Conservation (phyloP, 2,888 invertebrate genomes). For the Dolomedes plantarius region DNA sequence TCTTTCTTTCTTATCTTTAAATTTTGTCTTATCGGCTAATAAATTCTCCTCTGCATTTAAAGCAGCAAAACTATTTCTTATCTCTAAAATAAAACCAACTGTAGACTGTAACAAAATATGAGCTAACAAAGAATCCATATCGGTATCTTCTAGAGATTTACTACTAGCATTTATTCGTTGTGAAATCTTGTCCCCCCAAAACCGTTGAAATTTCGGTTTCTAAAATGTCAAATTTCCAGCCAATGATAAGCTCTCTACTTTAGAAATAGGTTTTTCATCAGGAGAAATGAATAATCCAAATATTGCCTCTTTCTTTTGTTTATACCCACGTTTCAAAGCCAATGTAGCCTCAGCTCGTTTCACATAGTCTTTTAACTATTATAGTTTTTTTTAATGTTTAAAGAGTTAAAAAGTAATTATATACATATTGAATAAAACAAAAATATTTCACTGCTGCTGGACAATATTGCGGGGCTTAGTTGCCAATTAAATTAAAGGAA, state of each 20-base stretch:
- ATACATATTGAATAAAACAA: not conserved
- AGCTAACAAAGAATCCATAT: not conserved
- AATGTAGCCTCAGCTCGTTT: conserved; percentile 19
- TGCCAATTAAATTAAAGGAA: conserved; percentile 22
- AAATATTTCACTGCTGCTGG: conserved; percentile 4
- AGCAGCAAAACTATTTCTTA: not conserved
- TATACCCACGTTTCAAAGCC: conserved; percentile 20
- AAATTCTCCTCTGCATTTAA: not conserved
- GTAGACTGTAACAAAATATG: not conserved
- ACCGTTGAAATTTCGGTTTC: conserved; percentile 15
- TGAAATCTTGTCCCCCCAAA: too few species aligned
- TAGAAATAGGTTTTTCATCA: not conserved
- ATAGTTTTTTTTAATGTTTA: not conserved
- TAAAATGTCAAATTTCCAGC: conserved; percentile 7
- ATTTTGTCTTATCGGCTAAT: not conserved
- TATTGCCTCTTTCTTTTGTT: too few species aligned
- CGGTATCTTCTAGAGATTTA: not conserved
- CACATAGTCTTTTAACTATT: conserved; percentile 23
- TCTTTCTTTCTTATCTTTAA: not conserved
- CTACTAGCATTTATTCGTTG: conserved; percentile 33
- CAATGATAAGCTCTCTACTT: not conserved
- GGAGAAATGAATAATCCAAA: not conserved
- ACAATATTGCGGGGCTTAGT: conserved; percentile 3
- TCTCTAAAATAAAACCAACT: not conserved
- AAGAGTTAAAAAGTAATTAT: not conserved